Percentiles rank a stretch among this genome's conserved stretches.
phyloP scores from a whole-genome alignment of 2,888 invertebrate species.

The Oscheius myriophilus region DNA sequence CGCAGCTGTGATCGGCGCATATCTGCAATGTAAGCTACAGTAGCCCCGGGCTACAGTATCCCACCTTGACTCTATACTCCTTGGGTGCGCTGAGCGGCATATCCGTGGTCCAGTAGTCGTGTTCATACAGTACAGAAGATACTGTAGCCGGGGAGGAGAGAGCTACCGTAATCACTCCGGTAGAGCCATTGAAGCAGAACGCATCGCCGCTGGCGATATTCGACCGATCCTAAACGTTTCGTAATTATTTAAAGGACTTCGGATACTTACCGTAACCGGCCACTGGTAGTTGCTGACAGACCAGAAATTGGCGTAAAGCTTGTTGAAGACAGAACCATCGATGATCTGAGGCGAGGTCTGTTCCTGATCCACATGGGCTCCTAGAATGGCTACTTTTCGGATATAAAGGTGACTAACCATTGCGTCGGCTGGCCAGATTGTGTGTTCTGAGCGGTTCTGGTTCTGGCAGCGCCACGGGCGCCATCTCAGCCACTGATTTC shows the following conservation, averaged over 20 bases:
- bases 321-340: background rate
- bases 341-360: background rate
- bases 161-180: conserved; percentile 7
- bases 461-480: background rate
- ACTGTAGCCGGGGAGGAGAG: background rate
- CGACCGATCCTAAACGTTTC: conserved; percentile 6
- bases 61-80: conserved; percentile 11
- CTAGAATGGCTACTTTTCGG: background rate
- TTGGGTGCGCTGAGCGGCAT: conserved; percentile 17
- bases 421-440: conserved; percentile 20
- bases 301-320: conserved; percentile 11
- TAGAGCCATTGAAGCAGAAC: conserved; percentile 10
- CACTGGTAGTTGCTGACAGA: conserved; percentile 4
- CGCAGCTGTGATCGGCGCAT: background rate
- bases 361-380: conserved; percentile 5
- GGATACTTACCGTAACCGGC: conserved; percentile 12
- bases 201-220: conserved; percentile 15
- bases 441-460: background rate
- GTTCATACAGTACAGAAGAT: conserved; percentile 12
- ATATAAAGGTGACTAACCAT: background rate
- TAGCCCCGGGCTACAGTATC: background rate
- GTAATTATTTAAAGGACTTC: background rate
- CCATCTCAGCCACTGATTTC: background rate
- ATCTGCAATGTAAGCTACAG: background rate
- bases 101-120: conserved; percentile 4